These are phyloP conservation scores for Carollia perspicillata DNA, from an alignment of 2,113 vertebrate genomes.

Conservation along the genomic window DNA sequence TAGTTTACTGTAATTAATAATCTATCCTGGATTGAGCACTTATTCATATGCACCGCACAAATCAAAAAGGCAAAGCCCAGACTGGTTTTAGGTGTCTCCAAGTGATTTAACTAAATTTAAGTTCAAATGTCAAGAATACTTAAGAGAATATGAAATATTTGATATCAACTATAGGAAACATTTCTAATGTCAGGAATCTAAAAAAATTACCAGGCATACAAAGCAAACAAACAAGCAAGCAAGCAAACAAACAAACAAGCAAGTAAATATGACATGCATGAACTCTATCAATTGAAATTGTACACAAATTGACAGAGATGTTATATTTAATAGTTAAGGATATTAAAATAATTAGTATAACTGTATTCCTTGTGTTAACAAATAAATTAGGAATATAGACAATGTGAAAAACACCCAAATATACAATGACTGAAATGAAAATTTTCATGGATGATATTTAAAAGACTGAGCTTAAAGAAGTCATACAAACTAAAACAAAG, in stretches of 20 bases:
- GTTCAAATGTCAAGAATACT: not conserved
- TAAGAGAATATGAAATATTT: not conserved
- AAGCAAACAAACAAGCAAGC: not conserved
- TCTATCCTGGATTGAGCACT: not conserved
- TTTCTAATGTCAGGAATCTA: not conserved
- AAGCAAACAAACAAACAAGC: not conserved
- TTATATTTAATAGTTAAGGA: not conserved
- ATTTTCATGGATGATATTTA: not conserved
- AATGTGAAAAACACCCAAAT: not conserved
- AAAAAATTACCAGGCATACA: not conserved
- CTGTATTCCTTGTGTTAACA: not conserved
- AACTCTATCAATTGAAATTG: not conserved
- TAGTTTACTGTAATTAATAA: not conserved
- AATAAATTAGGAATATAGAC: not conserved
- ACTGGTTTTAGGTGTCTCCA: not conserved
- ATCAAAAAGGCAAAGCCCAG: not conserved
- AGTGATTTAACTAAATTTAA: constrained; percentile 9
- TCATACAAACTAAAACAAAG: not conserved
- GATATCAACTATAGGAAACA: not conserved
- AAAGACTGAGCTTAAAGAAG: not conserved
- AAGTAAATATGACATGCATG: not conserved
- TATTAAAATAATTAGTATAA: not conserved
- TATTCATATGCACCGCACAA: not conserved
- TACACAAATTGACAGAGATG: not conserved
- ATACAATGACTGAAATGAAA: not conserved